These are phyloP conservation scores for Venturia canescens DNA, from an alignment of 1,140 invertebrate species.

Conservation along the genomic window DNA sequence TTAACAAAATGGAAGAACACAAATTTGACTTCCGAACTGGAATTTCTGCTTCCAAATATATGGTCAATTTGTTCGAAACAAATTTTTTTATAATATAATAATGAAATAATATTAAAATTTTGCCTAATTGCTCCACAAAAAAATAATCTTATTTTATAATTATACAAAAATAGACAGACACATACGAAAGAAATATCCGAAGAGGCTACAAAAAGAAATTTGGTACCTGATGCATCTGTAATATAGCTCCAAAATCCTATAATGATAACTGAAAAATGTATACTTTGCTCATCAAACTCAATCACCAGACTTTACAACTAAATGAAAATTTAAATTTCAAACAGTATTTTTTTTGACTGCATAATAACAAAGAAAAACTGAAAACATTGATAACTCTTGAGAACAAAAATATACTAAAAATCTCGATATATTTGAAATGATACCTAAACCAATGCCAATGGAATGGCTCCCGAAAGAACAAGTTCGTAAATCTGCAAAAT, in stretches of 20 bases:
- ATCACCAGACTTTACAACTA: not conserved
- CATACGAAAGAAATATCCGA: not conserved
- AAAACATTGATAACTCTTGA: not conserved
- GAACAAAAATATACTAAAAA: not conserved
- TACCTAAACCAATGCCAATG: too few species aligned
- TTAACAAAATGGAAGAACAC: too few species aligned
- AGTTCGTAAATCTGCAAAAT: too few species aligned
- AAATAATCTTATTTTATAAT: not conserved
- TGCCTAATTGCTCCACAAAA: not conserved
- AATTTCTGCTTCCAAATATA: too few species aligned
- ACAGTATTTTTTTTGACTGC: not conserved
- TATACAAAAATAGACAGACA: not conserved
- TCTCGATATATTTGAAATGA: too few species aligned
- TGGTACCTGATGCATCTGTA: constrained; percentile 4
- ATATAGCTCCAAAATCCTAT: not conserved
- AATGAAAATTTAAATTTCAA: not conserved
- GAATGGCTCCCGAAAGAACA: too few species aligned
- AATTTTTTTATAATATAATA: not conserved
- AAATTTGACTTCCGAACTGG: too few species aligned
- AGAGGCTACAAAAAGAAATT: constrained; percentile 2
- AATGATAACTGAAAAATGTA: not conserved
- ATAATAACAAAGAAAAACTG: not conserved
- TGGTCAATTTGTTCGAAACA: too few species aligned
- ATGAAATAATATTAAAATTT: not conserved
- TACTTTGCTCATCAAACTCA: not conserved